Conservation (phyloP, 2,113 vertebrate species). For the Empidonax alnorum region DNA sequence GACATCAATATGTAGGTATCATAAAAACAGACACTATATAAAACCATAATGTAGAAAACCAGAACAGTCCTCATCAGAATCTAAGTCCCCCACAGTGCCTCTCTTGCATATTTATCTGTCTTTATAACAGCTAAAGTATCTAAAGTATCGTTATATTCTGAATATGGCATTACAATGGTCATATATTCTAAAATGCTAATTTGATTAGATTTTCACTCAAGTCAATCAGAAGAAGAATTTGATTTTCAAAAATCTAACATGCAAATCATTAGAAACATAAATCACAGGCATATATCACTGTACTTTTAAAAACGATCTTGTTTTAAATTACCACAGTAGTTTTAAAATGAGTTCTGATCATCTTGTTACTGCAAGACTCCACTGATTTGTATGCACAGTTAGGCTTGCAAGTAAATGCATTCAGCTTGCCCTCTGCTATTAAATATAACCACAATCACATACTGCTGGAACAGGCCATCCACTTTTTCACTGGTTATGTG, state of each 20-base stretch:
- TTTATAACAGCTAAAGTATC: not conserved
- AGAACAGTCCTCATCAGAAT: not conserved
- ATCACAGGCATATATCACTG: not conserved
- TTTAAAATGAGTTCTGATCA: conserved; percentile 22
- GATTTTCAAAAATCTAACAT: not conserved
- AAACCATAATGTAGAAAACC: not conserved
- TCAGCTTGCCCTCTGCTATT: not conserved
- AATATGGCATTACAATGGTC: not conserved
- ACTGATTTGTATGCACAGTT: not conserved
- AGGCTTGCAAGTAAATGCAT: not conserved
- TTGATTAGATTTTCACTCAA: conserved; percentile 34
- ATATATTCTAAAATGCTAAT: conserved; percentile 15
- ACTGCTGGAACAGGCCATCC: not conserved
- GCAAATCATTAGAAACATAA: not conserved
- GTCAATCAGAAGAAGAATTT: not conserved
- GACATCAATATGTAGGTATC: not conserved
- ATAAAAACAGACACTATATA: not conserved
- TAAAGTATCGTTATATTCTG: not conserved
- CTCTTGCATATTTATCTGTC: not conserved
- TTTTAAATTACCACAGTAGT: conserved; percentile 11
- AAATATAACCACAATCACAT: not conserved
- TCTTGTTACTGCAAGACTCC: not conserved
- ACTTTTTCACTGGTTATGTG: not conserved
- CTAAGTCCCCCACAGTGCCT: not conserved
- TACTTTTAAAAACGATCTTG: not conserved